These are phyloP conservation scores for Emydura subglobosa DNA, from an alignment of 2,113 vertebrate genomes.

Conservation along the genomic window DNA sequence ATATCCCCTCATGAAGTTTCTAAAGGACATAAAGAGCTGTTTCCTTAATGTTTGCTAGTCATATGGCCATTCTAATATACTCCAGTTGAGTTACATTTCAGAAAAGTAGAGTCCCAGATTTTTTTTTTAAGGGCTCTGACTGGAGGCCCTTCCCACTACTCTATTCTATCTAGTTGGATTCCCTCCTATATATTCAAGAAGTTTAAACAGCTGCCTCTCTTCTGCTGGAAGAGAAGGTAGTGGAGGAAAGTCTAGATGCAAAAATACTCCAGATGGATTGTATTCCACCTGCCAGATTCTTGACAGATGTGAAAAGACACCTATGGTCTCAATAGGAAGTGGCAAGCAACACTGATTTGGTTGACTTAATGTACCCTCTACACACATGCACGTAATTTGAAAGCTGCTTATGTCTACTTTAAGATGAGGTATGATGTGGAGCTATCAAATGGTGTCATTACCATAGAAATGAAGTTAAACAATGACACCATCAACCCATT, in stretches of 20 bases:
- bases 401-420: too few species aligned
- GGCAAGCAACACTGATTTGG: background rate
- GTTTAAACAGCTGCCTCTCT: background rate
- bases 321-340: background rate
- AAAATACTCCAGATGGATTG: background rate
- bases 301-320: background rate
- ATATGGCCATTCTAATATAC: background rate
- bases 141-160: accelerated
- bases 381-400: background rate
- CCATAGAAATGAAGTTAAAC: too few species aligned
- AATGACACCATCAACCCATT: too few species aligned
- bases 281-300: background rate
- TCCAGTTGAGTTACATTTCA: background rate
- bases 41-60: background rate
- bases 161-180: background rate
- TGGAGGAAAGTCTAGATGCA: background rate
- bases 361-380: background rate
- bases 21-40: background rate
- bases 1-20: background rate
- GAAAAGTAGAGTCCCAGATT: background rate
- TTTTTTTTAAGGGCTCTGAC: accelerated
- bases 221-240: background rate
- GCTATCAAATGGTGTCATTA: too few species aligned
- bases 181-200: background rate
- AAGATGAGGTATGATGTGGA: too few species aligned